These are phyloP conservation scores for Hyppa rectilinea DNA, from an alignment of 2,888 invertebrate genomes.

Conservation along the genomic window DNA sequence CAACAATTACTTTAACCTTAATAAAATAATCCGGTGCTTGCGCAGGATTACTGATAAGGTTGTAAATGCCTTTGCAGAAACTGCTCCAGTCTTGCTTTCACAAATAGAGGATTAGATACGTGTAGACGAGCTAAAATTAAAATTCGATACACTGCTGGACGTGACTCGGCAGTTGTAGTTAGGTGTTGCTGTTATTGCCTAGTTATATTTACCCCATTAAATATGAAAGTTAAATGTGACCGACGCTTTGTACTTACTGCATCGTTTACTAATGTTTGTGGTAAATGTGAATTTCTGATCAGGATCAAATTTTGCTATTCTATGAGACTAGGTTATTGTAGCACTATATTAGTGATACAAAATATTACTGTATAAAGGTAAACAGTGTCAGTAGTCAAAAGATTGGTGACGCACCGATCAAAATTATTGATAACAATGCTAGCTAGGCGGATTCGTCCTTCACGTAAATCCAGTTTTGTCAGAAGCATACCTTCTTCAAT, in stretches of 20 bases:
- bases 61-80: slow-evolving; percentile 16
- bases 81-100: slow-evolving; percentile 20
- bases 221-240: slow-evolving; percentile 37
- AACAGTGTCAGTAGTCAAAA: background rate
- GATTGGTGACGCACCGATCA: background rate
- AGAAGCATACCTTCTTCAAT: slow-evolving; percentile 84
- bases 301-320: background rate
- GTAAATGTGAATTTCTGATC: slow-evolving; percentile 24
- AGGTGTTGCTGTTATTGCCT: slow-evolving; percentile 6
- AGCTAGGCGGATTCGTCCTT: background rate
- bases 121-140: slow-evolving; percentile 4
- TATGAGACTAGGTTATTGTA: background rate
- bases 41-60: background rate
- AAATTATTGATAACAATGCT: background rate
- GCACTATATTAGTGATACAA: background rate
- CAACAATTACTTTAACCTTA: background rate
- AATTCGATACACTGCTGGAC: slow-evolving; percentile 16
- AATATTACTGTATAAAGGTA: background rate
- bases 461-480: background rate
- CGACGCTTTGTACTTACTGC: slow-evolving; percentile 7
- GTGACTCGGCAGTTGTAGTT: slow-evolving; percentile 10
- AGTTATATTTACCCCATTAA: slow-evolving; percentile 35
- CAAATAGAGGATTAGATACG: slow-evolving; percentile 13
- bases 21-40: slow-evolving; percentile 1
- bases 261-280: slow-evolving; percentile 5